These are phyloP conservation scores for Gobius niger DNA, from an alignment of 2,113 vertebrate species.

Conservation along the genomic window DNA sequence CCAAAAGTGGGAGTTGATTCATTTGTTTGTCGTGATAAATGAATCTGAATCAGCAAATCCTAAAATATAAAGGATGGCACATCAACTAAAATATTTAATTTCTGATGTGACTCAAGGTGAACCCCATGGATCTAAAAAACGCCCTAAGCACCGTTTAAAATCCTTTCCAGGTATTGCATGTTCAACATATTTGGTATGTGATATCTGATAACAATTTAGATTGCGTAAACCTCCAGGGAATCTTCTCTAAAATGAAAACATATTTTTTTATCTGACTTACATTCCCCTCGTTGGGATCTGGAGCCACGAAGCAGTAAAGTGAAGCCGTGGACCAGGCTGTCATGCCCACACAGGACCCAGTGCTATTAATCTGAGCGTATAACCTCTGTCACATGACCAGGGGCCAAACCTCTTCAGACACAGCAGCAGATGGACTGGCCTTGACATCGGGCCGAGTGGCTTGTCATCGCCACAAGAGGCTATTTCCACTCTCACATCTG, in stretches of 20 bases:
- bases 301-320: conserved; percentile 44
- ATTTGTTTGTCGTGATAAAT: too few species aligned
- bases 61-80: too few species aligned
- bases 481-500: conserved; percentile 16
- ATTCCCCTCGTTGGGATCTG: conserved; percentile 4
- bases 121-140: not conserved
- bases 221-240: not conserved
- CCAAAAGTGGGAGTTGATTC: too few species aligned
- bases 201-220: not conserved
- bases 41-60: too few species aligned
- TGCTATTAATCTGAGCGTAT: not conserved
- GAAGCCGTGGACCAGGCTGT: conserved; percentile 19
- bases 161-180: not conserved
- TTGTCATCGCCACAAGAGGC: conserved; percentile 18
- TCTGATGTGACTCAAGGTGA: not conserved
- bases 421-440: conserved; percentile 33
- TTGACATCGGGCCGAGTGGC: conserved; percentile 13
- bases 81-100: not conserved
- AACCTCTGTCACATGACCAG: conserved; percentile 28
- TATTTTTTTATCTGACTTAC: not conserved
- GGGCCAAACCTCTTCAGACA: conserved; percentile 29
- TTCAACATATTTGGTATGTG: not conserved
- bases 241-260: not conserved
- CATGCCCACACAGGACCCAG: not conserved
- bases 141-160: not conserved